A percentile compares a stretch with the other conserved stretches of the same genome.
These are phyloP conservation scores for Archaeoteleia sp. DNA, from an alignment of 2,888 invertebrate genomes.

Conservation along the genomic window DNA sequence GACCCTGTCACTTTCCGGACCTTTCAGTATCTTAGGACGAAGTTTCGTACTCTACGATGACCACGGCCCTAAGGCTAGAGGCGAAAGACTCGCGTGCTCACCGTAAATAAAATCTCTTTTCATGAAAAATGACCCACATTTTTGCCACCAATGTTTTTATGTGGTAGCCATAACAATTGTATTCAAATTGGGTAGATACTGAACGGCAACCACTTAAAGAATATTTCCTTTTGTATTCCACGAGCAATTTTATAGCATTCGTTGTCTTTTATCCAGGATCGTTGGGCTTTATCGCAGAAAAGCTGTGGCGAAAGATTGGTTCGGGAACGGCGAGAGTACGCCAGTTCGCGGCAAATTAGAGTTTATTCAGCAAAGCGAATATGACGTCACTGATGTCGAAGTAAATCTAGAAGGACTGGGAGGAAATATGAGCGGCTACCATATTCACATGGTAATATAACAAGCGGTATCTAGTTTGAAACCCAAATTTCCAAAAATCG, in stretches of 20 bases:
- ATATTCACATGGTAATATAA: slow-evolving; percentile 85
- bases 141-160: no score
- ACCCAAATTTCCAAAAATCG: no score
- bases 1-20: slow-evolving; percentile 85
- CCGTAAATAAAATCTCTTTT: slow-evolving; percentile 77
- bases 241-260: no score
- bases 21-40: slow-evolving; percentile 84
- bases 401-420: slow-evolving; percentile 84
- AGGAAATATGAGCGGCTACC: slow-evolving; percentile 82
- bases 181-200: no score
- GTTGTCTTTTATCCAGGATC: no score
- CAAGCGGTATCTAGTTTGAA: no score
- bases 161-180: no score
- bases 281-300: slow-evolving; percentile 85
- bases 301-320: slow-evolving; percentile 91
- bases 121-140: not conserved
- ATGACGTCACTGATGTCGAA: slow-evolving; percentile 87
- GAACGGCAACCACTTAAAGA: no score
- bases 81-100: slow-evolving; percentile 92
- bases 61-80: slow-evolving; percentile 89
- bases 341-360: slow-evolving; percentile 85
- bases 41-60: slow-evolving; percentile 92
- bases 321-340: slow-evolving; percentile 84
- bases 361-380: slow-evolving; percentile 89
- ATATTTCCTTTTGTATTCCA: slow-evolving; percentile 58